Percentiles rank a stretch among this genome's conserved stretches.
Evolutionary conservation across 2,113 vertebrate genomes (phyloP).

Genomic region (Mobula hypostoma): DNA sequence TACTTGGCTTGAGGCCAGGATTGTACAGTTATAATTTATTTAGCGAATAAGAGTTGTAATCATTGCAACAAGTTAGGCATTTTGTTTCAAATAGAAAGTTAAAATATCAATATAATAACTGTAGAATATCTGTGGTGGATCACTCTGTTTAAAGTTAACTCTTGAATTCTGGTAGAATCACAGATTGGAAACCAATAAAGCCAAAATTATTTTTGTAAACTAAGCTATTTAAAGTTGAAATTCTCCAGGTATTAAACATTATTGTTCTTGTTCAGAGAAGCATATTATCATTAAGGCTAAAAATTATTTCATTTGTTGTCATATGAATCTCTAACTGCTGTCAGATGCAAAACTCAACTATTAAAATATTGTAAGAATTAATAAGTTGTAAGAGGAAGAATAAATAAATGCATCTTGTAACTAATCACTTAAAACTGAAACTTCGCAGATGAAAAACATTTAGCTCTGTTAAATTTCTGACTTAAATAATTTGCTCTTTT

Average conservation of each 20-base stretch:
- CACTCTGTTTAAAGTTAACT: no score
- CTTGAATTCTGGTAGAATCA: not conserved
- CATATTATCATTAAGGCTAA: not conserved
- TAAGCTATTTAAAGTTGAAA: not conserved
- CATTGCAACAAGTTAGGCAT: not conserved
- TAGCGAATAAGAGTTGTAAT: not conserved
- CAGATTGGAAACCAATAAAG: not conserved
- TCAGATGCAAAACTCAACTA: not conserved
- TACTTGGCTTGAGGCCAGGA: constrained; percentile 60
- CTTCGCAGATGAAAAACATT: not conserved
- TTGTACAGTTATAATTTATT: constrained; percentile 47
- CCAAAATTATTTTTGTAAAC: not conserved
- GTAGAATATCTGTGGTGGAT: not conserved
- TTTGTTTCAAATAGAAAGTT: not conserved
- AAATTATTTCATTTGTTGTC: not conserved
- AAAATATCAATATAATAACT: not conserved
- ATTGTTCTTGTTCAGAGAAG: not conserved
- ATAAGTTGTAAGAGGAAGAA: not conserved
- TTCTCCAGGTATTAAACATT: not conserved
- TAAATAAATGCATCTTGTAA: not conserved
- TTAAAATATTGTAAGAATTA: not conserved
- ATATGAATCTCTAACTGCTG: not conserved
- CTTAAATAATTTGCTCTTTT: not conserved
- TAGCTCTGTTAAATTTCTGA: not conserved
- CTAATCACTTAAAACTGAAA: not conserved